Percentiles rank a stretch among this genome's conserved stretches.
These are phyloP conservation scores for Tringa solitaria DNA, from an alignment of 2,113 vertebrate genomes.

Conservation along the genomic window DNA sequence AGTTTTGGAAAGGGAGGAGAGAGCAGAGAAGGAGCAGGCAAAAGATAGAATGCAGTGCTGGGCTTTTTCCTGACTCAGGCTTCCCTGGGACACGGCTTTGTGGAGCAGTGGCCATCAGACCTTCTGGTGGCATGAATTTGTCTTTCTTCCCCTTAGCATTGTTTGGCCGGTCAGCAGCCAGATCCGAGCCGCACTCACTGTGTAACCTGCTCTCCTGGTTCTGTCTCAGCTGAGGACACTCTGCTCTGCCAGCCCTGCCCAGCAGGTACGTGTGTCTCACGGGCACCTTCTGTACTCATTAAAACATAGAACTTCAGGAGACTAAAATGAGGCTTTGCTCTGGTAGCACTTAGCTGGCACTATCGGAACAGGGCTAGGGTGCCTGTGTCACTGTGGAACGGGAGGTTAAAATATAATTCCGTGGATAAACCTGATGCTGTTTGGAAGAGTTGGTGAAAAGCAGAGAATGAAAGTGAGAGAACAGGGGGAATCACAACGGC, in stretches of 20 bases:
- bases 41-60: accelerated
- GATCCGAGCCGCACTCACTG: constrained; percentile 57
- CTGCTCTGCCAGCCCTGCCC: constrained; percentile 74
- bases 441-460: not conserved
- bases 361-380: not conserved
- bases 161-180: constrained; percentile 75
- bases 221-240: constrained; percentile 65
- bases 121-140: not conserved
- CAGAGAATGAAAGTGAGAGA: not conserved
- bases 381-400: not conserved
- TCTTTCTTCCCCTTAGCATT: constrained; percentile 45
- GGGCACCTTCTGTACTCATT: not conserved
- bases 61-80: not conserved
- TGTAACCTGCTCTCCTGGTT: constrained; percentile 62
- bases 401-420: not conserved
- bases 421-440: not conserved
- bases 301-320: not conserved
- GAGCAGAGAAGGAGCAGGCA: not conserved
- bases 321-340: not conserved
- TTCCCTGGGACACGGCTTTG: not conserved
- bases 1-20: not conserved
- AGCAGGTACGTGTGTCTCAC: constrained; percentile 66
- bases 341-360: not conserved
- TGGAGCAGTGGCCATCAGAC: not conserved
- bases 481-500: not conserved